Evolutionary conservation across 2,113 vertebrate genomes (phyloP).

Genomic region (Cryptoleucopteryx plumbea): DNA sequence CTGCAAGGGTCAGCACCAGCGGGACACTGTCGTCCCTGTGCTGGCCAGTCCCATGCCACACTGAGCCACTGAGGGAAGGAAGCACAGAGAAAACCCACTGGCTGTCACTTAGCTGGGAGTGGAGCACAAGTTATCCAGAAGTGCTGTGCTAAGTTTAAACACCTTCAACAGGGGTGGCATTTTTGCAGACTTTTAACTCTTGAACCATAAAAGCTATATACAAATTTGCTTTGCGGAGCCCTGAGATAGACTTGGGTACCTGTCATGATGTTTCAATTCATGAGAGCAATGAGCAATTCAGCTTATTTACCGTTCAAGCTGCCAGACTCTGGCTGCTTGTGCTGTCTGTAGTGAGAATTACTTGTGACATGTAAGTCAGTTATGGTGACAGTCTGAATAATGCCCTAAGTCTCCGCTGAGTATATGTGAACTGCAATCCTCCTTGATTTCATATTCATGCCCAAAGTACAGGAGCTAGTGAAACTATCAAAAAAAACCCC

Average conservation of each 20-base stretch:
- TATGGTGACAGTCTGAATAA: conserved; percentile 33
- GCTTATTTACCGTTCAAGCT: conserved; percentile 34
- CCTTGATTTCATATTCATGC: not conserved
- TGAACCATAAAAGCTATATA: not conserved
- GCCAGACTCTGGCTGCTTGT: conserved; percentile 33
- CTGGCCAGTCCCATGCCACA: not conserved
- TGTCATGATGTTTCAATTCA: conserved; percentile 35
- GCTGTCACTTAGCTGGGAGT: not conserved
- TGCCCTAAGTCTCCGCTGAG: not conserved
- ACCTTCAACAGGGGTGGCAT: not conserved
- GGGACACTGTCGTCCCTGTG: not conserved
- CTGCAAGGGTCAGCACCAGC: not conserved
- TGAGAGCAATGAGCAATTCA: conserved; percentile 39
- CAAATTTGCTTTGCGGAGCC: not conserved
- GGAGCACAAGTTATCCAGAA: not conserved
- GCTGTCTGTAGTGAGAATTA: conserved; percentile 25
- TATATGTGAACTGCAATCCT: not conserved
- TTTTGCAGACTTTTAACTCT: not conserved
- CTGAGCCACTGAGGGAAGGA: not conserved
- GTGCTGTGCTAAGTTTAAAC: not conserved
- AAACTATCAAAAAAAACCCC: not conserved
- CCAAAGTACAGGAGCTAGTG: not conserved
- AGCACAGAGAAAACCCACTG: not conserved
- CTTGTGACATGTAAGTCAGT: conserved; percentile 52
- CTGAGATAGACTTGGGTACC: not conserved